phyloP scores from a whole-genome alignment of 1,140 invertebrate species.

The Zaprionus tsacasi region DNA sequence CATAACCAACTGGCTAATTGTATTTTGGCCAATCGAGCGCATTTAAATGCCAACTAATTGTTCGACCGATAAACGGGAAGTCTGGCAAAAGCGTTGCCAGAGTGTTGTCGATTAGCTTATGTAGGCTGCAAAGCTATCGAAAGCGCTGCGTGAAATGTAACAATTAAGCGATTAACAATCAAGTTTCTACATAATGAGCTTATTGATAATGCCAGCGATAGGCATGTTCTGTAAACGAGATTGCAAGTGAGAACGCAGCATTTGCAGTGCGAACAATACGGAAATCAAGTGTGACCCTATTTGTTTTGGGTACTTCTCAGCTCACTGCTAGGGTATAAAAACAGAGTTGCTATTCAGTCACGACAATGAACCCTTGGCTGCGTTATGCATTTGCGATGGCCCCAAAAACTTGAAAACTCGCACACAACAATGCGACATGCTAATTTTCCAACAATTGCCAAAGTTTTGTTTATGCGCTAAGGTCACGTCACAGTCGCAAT shows the following conservation, averaged over 20 bases:
- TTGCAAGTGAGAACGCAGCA: not conserved
- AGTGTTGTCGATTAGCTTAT: slow-evolving; percentile 21
- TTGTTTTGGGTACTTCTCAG: not conserved
- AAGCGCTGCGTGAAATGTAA: not conserved
- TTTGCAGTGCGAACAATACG: not conserved
- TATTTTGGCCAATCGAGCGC: slow-evolving; percentile 59
- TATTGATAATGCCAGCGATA: not conserved
- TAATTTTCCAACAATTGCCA: slow-evolving; percentile 47
- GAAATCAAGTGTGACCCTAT: slow-evolving; percentile 27
- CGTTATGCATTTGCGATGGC: slow-evolving; percentile 39
- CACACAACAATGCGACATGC: slow-evolving; percentile 61
- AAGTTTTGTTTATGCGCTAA: slow-evolving; percentile 78
- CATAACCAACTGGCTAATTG: slow-evolving; percentile 46
- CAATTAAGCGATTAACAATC: not conserved
- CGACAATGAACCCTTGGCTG: slow-evolving; percentile 60
- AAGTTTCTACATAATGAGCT: slow-evolving; percentile 13
- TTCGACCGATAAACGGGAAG: slow-evolving; percentile 31
- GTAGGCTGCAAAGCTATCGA: slow-evolving; percentile 17
- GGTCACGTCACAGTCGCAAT: slow-evolving; percentile 59
- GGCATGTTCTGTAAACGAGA: not conserved
- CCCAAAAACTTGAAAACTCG: slow-evolving; percentile 53
- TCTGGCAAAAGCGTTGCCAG: slow-evolving; percentile 24
- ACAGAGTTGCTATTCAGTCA: slow-evolving; percentile 29
- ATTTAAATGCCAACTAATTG: slow-evolving; percentile 62
- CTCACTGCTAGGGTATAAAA: not conserved